Base-by-base conservation (phyloP, 2,888 invertebrate species). In the Lithophane ornitopus region DNA sequence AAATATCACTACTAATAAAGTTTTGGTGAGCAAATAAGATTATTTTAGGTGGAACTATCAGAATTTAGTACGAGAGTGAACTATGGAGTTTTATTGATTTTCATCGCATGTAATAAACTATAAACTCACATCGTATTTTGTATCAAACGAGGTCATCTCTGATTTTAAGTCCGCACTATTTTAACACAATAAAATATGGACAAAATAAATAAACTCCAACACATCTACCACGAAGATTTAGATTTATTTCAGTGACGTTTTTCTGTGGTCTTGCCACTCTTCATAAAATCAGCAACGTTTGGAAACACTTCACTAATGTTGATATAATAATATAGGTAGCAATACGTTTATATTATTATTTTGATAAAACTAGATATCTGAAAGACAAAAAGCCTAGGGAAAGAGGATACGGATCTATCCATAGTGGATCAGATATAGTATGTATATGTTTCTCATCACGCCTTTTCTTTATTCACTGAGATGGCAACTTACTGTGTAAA, bases 41-140 rank as follows among this genome's bases (percentile, higher is more conserved):
- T 61, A 58, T 61, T 73, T 46, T 69, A 61, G 66, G 72, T 80
- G 78, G 70, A 73, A 82, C 49, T 80, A 78, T 19, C 26, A 41
- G 22, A 69, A 78, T 58, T 4, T 7, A 49, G 12, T 49, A 63
- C n/a, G 11, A 22, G 22, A 34, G 62, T 41, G 8, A n/a, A 49
- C 22, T 54, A 22, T 49, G 49, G 46, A 49, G 41, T 63, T 59
- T 54, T 34, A 69, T 52, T 26, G 58, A 52, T 76, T 70, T 46
- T 22, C 11, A 76, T 63, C 1, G 16, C 28, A 56, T 61, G 66
- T 39, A 46, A 59, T 66, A 58, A 26, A 58, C 1, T 63, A 70
- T 56, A 59, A 74, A 94, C 97, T 96, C 94, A 97, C 97, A 92
- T 97, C 97, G 87, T 97, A 96, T 90, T 95, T 96, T 44, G 95